Percentiles rank a stretch among this genome's conserved stretches.
Evolutionary conservation across 2,113 vertebrate genomes (phyloP).

Genomic region (Zosterops hypoxanthus): DNA sequence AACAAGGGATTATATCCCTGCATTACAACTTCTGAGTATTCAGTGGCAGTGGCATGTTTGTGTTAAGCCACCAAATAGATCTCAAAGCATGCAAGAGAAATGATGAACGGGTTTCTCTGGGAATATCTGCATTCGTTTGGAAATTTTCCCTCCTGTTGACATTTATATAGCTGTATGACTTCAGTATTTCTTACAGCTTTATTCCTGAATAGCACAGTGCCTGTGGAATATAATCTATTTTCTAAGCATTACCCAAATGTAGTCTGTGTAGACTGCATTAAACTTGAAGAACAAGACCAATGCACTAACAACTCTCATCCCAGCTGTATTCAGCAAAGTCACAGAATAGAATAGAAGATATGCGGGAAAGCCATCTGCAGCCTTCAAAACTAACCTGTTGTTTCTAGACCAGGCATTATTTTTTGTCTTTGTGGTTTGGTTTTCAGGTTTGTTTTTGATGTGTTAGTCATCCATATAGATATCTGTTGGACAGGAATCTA

Average conservation of each 20-base stretch:
- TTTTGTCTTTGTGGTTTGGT: background rate
- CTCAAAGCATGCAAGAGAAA: background rate
- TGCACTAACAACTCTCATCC: background rate
- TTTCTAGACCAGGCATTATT: background rate
- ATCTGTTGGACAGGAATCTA: background rate
- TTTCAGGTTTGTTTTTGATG: background rate
- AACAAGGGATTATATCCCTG: background rate
- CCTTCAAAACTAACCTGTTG: background rate
- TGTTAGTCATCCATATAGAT: background rate
- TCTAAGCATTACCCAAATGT: background rate
- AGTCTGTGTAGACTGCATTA: background rate
- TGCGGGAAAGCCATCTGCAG: background rate
- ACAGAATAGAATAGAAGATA: background rate
- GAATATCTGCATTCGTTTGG: background rate
- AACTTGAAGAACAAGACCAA: background rate
- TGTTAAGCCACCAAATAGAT: background rate
- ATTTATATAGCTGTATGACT: background rate
- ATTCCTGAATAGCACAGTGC: background rate
- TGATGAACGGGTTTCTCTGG: background rate
- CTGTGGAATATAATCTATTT: background rate
- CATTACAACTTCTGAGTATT: background rate
- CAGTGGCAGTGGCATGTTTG: background rate
- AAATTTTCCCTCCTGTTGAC: background rate
- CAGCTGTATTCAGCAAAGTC: background rate
- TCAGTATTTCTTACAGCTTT: background rate